A percentile compares a stretch with the other conserved stretches of the same genome.
Evolutionary conservation across 2,797 vertebrate species (phyloP).

Genomic region (Falco cherrug): DNA sequence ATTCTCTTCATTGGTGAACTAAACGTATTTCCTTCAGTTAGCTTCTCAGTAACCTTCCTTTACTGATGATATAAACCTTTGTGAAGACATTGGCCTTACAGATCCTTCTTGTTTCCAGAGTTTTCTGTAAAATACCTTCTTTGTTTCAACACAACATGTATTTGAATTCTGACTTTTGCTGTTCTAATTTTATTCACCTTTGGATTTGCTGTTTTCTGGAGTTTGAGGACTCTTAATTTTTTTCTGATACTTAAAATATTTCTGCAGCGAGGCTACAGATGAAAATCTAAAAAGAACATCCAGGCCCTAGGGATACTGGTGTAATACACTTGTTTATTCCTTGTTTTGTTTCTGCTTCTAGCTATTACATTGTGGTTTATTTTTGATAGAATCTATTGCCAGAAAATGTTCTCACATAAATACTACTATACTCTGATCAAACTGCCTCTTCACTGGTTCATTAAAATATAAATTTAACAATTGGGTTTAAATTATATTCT

Average conservation of each 20-base stretch:
- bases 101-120: background rate
- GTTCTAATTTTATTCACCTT: background rate
- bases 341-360: background rate
- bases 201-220: background rate
- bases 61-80: background rate
- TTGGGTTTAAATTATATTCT: background rate
- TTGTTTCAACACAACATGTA: background rate
- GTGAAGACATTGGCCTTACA: background rate
- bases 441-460: background rate
- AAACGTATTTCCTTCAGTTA: background rate
- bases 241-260: background rate
- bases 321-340: background rate
- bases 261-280: background rate
- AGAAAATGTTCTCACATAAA: background rate
- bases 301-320: background rate
- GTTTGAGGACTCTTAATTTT: background rate
- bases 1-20: background rate
- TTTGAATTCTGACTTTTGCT: background rate
- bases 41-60: background rate
- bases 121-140: background rate
- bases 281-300: background rate
- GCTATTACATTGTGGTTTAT: background rate
- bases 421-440: background rate
- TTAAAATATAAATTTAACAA: background rate
- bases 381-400: background rate